Percentiles rank a stretch among this genome's conserved stretches.
Evolutionary conservation across 2,888 invertebrate species (phyloP).

Genomic region (Listrodromus nycthemerus): DNA sequence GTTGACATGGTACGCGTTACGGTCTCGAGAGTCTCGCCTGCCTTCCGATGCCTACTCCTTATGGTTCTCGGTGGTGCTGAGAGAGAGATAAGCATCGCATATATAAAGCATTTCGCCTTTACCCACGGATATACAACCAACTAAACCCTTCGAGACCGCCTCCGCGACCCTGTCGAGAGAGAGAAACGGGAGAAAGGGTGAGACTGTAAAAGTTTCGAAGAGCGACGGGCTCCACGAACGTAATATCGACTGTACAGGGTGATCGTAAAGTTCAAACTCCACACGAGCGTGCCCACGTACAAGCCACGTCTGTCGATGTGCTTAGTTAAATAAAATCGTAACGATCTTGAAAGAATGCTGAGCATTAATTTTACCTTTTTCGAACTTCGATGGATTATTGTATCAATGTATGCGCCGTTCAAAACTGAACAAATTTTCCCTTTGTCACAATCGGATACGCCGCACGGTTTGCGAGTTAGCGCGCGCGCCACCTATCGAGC

Average conservation of each 20-base stretch:
- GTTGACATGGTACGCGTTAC: constrained; percentile 72
- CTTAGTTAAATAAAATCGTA: constrained; percentile 41
- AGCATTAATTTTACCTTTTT: neutral
- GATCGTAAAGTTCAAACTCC: constrained; percentile 60
- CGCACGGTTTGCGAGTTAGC: neutral
- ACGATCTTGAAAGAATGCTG: neutral
- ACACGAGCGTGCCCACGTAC: constrained; percentile 28
- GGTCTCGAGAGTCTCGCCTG: constrained; percentile 43
- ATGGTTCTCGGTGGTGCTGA: constrained; percentile 53
- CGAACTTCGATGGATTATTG: no score
- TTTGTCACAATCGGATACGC: neutral
- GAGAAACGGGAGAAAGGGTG: constrained; percentile 55
- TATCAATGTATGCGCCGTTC: neutral
- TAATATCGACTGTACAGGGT: constrained; percentile 61
- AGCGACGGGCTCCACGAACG: constrained; percentile 48
- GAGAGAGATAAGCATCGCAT: constrained; percentile 72
- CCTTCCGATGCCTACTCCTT: constrained; percentile 49
- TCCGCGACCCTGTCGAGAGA: constrained; percentile 60
- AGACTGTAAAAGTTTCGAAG: constrained; percentile 36
- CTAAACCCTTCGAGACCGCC: constrained; percentile 63
- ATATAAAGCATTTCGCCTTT: constrained; percentile 70
- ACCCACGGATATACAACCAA: constrained; percentile 58
- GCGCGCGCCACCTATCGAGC: constrained; percentile 2
- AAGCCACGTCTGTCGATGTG: constrained; percentile 17
- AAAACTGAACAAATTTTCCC: neutral